A percentile compares a stretch with the other conserved stretches of the same genome.
Conservation (phyloP, 2,888 invertebrate species). For the Leucoma salicis region DNA sequence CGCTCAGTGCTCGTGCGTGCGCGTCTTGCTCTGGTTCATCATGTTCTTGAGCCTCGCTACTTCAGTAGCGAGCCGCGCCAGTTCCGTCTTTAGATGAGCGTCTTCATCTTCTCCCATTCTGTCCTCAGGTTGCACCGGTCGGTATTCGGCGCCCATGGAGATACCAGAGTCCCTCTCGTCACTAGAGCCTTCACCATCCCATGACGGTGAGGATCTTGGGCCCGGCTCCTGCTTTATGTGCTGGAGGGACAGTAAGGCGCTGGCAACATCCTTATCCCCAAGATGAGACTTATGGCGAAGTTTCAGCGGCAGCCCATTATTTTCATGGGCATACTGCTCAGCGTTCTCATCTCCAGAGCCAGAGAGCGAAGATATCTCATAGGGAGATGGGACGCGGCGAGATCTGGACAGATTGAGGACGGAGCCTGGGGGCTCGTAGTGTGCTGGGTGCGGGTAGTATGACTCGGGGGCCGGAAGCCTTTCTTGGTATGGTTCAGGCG, state of each 20-base stretch:
- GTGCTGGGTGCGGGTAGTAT: slow-evolving; percentile 79
- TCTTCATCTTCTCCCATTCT: slow-evolving; percentile 83
- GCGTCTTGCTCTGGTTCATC: slow-evolving; percentile 85
- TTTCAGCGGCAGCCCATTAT: slow-evolving; percentile 93
- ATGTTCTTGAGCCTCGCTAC: slow-evolving; percentile 94
- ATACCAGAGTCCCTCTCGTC: slow-evolving; percentile 96
- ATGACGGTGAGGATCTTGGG: slow-evolving; percentile 89
- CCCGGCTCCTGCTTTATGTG: slow-evolving; percentile 94
- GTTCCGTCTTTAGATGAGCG: slow-evolving; percentile 90
- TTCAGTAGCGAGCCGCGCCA: slow-evolving; percentile 94
- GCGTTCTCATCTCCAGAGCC: slow-evolving; percentile 80
- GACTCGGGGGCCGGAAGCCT: slow-evolving; percentile 71
- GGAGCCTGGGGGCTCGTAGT: slow-evolving; percentile 83
- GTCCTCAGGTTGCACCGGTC: slow-evolving; percentile 65
- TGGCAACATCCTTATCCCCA: slow-evolving; percentile 94
- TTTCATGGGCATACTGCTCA: slow-evolving; percentile 82
- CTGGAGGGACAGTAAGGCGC: slow-evolving; percentile 90
- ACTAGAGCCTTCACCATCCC: slow-evolving; percentile 95
- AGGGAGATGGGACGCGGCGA: slow-evolving; percentile 87
- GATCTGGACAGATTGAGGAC: slow-evolving; percentile 88
- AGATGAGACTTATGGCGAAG: slow-evolving; percentile 95
- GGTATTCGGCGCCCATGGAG: slow-evolving; percentile 88
- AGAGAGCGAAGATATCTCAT: slow-evolving; percentile 89
- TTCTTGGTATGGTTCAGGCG: slow-evolving; percentile 76
- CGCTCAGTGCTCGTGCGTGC: slow-evolving; percentile 75